Conservation (phyloP, 1,140 invertebrate genomes). For the Bombus consobrinus region DNA sequence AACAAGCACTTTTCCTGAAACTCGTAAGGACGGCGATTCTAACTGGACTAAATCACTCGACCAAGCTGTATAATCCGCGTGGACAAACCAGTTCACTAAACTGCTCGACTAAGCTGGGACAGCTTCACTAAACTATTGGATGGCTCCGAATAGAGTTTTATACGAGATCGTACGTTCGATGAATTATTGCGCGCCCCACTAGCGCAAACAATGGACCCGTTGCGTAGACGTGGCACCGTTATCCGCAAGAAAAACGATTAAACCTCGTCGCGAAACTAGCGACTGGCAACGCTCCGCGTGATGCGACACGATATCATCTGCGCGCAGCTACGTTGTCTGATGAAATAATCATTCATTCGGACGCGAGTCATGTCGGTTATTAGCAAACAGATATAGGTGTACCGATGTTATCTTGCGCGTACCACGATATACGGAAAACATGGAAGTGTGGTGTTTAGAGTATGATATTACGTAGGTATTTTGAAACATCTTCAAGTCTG, state of each 20-base stretch:
- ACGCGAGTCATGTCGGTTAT: conserved; percentile 18
- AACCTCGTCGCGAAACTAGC: conserved; percentile 36
- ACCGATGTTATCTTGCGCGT: not conserved
- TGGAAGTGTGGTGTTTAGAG: not conserved
- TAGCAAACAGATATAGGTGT: not conserved
- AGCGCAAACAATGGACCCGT: conserved; percentile 53
- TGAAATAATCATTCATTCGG: conserved; percentile 28
- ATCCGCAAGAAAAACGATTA: conserved; percentile 53
- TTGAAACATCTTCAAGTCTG: not conserved
- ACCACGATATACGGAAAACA: not conserved
- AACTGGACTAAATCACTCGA: not conserved
- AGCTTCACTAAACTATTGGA: not conserved
- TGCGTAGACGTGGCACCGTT: conserved; percentile 38
- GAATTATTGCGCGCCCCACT: conserved; percentile 57
- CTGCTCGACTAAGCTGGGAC: not conserved
- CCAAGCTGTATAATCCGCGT: not conserved
- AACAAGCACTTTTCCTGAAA: not conserved
- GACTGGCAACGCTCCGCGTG: conserved; percentile 14
- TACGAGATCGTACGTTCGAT: conserved; percentile 43
- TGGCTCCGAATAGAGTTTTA: not conserved
- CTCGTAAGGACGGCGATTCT: not conserved
- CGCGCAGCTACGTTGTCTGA: not conserved
- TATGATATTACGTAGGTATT: not conserved
- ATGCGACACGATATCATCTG: conserved; percentile 5
- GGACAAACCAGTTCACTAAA: conserved; percentile 8